Conservation (phyloP, 2,797 vertebrate species). For the Limosa lapponica region DNA sequence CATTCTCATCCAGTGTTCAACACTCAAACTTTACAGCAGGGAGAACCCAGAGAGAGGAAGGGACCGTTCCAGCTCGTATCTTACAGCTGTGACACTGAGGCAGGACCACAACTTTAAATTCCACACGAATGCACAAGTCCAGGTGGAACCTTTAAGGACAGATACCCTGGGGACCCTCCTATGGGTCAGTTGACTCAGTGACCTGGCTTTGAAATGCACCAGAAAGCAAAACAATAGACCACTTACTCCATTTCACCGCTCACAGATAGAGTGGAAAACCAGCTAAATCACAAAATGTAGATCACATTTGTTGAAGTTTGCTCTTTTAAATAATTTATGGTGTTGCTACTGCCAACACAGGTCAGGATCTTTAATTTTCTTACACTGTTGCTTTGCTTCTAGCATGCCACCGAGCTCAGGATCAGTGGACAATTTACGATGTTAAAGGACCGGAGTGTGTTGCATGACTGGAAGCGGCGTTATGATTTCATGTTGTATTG, state of each 20-base stretch:
- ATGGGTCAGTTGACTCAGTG: background rate
- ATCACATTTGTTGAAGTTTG: background rate
- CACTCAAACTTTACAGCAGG: background rate
- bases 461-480: background rate
- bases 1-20: background rate
- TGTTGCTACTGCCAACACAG: background rate
- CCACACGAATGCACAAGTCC: background rate
- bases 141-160: background rate
- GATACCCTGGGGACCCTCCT: background rate
- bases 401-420: background rate
- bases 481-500: background rate
- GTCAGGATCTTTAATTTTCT: background rate
- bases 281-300: background rate
- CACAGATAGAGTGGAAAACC: background rate
- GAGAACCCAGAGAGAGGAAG: background rate
- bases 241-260: background rate
- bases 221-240: background rate
- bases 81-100: background rate
- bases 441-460: background rate
- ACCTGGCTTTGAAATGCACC: background rate
- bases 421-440: background rate
- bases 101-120: background rate
- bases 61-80: fast-evolving
- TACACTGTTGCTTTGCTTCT: background rate
- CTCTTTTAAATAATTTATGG: background rate